Conservation (phyloP, 2,797 vertebrate species). For the Etheostoma perlongum region DNA sequence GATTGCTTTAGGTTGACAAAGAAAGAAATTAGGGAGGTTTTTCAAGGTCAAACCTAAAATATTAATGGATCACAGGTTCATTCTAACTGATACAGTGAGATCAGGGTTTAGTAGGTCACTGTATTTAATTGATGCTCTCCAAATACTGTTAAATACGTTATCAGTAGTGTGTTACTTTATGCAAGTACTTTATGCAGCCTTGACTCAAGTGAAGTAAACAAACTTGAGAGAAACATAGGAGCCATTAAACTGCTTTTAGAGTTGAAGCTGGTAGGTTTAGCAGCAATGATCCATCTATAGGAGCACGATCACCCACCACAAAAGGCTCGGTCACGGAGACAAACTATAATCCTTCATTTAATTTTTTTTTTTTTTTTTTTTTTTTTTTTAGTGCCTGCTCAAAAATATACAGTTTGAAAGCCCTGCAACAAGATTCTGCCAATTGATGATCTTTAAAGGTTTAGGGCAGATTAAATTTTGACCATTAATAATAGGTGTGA, state of each 20-base stretch:
- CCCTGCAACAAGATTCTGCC: constrained; percentile 17
- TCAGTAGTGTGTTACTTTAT: neutral
- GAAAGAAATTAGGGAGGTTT: neutral
- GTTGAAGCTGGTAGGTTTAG: constrained; percentile 26
- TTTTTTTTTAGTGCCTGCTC: constrained; percentile 28
- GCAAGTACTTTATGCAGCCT: neutral
- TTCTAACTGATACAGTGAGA: neutral
- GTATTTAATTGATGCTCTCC: neutral
- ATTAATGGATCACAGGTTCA: neutral
- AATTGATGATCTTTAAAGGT: constrained; percentile 19
- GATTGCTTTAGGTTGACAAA: neutral
- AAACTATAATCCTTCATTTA: constrained; percentile 43
- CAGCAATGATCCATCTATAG: constrained; percentile 28
- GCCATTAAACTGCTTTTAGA: constrained; percentile 21
- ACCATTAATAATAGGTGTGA: neutral
- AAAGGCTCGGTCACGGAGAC: constrained; percentile 35
- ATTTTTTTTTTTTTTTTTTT: constrained; percentile 49
- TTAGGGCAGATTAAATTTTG: neutral
- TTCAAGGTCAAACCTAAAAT: neutral
- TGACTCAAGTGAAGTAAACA: neutral
- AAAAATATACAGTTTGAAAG: neutral
- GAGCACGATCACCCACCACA: constrained; percentile 9
- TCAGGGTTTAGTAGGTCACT: neutral
- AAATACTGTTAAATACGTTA: constrained; percentile 6
- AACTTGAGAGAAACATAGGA: constrained; percentile 2